Evolutionary conservation across 2,113 vertebrate species (phyloP), one percentile per base, ranked within the genome.

Genomic region (Isichthys henryi): DNA sequence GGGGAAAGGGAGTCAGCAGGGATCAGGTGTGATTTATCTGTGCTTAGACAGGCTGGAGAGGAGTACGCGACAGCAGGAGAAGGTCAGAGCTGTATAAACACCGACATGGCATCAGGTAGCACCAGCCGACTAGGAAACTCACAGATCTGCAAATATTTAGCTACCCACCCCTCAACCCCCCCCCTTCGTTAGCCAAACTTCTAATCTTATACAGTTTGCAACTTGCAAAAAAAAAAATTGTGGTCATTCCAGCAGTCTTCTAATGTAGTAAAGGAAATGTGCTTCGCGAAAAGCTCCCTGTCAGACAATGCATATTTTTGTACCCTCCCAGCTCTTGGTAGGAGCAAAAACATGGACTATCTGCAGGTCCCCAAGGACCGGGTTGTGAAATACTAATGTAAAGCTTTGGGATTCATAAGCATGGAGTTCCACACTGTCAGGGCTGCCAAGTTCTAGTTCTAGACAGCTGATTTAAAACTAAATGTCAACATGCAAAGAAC

Each of bases 1-100:
- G n/a, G 50, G 56, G 83, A 83, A 88, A 46, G 88, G 49, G 43
- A 53, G 49, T 48, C 23, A 66, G 88, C 86, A 70, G 87, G 53
- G 70, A 93, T 92, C 88, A 91, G 10, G 90, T 90, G 90, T 90
- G 90, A 93, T 93, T 92, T 90, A 91, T 92, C 74, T 21, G 9
- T 39, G 56, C 70, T 58, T 88, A 88, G 91, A 91, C 90, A 90
- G 87, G 86, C 88, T 84, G 89, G 88, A 89, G 89, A n/a, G 86
- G 62, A 45, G 91, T 43, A 74, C 0, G 74, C 17, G 91, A 91
- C 70, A 91, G 52, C 90, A 88, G 90, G 90, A 82, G 90, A 94
- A 94, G 93, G 94, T 94, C 92, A 93, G 91, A 89, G 35, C 92
- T 89, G 91, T 89, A 92, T 91, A 92, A 94, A 92, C 91, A 91